phyloP scores from a whole-genome alignment of 92 coral and sea anemone genomes.

The Palythoa grandiflora region DNA sequence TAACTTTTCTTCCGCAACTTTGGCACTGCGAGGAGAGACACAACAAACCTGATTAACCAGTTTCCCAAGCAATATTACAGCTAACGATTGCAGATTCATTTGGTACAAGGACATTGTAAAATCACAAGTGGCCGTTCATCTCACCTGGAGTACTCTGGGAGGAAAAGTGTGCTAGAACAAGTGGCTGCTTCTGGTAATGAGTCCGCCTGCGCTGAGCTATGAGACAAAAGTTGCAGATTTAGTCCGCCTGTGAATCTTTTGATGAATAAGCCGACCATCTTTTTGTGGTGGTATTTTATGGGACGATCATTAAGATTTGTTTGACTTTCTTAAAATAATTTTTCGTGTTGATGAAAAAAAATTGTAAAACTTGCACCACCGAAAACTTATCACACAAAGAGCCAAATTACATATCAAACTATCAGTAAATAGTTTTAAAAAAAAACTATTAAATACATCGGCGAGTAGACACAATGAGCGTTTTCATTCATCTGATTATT shows the following conservation, averaged over 20 bases:
- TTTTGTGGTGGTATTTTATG: too few species aligned
- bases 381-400: too few species aligned
- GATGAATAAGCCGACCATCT: background rate
- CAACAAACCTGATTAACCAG: background rate
- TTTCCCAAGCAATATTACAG: background rate
- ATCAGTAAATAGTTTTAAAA: too few species aligned
- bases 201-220: slow-evolving; percentile 78
- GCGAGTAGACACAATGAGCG: too few species aligned
- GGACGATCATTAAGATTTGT: too few species aligned
- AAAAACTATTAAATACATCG: too few species aligned
- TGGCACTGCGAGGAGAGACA: slow-evolving; percentile 69
- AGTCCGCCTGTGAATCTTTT: background rate
- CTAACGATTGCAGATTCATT: background rate
- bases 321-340: too few species aligned
- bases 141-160: slow-evolving; percentile 93
- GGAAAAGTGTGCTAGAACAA: slow-evolving; percentile 94
- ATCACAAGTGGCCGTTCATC: background rate
- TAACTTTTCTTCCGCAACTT: slow-evolving; percentile 95
- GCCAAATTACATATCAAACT: too few species aligned
- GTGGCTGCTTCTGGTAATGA: slow-evolving; percentile 99
- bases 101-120: too few species aligned
- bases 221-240: background rate
- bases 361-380: too few species aligned
- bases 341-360: too few species aligned
- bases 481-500: too few species aligned